phyloP scores from a whole-genome alignment of 1,140 invertebrate genomes.

The Micrasema longulum region DNA sequence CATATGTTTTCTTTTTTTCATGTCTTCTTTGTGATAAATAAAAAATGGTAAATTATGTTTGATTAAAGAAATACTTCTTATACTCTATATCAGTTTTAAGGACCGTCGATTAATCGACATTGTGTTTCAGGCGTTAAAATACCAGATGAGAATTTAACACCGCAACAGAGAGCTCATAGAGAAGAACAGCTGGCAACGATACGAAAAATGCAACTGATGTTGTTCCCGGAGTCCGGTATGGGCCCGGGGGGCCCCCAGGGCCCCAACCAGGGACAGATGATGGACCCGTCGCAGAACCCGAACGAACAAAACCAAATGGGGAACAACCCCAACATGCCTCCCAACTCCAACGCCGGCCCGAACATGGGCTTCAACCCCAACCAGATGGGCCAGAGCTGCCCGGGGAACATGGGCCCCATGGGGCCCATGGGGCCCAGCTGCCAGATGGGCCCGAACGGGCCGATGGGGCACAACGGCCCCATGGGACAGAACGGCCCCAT shows the following conservation, averaged over 20 bases:
- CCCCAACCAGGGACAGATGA: slow-evolving; percentile 56
- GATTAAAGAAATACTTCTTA: slow-evolving; percentile 23
- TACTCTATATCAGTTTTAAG: not conserved
- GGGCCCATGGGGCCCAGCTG: slow-evolving; percentile 44
- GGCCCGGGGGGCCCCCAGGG: slow-evolving; percentile 63
- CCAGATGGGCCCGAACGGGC: slow-evolving; percentile 56
- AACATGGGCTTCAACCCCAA: slow-evolving; percentile 65
- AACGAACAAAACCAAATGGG: slow-evolving; percentile 51
- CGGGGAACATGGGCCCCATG: slow-evolving; percentile 46
- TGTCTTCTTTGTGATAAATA: slow-evolving; percentile 24
- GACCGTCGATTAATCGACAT: not conserved
- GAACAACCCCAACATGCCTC: slow-evolving; percentile 58
- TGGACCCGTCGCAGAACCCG: slow-evolving; percentile 54
- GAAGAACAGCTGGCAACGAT: slow-evolving; percentile 93
- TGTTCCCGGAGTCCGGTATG: slow-evolving; percentile 82
- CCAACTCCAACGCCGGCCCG: slow-evolving; percentile 58
- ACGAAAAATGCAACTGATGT: slow-evolving; percentile 91
- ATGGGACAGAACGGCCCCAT: slow-evolving; percentile 56
- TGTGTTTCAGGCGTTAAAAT: slow-evolving; percentile 81
- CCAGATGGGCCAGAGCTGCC: slow-evolving; percentile 58
- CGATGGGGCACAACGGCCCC: slow-evolving; percentile 57
- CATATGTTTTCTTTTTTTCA: slow-evolving; percentile 38
- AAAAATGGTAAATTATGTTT: slow-evolving; percentile 35
- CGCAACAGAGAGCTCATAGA: slow-evolving; percentile 92
- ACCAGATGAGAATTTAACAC: slow-evolving; percentile 96